These are phyloP conservation scores for Acleris cristana DNA, from an alignment of 2,888 invertebrate genomes.

Conservation along the genomic window DNA sequence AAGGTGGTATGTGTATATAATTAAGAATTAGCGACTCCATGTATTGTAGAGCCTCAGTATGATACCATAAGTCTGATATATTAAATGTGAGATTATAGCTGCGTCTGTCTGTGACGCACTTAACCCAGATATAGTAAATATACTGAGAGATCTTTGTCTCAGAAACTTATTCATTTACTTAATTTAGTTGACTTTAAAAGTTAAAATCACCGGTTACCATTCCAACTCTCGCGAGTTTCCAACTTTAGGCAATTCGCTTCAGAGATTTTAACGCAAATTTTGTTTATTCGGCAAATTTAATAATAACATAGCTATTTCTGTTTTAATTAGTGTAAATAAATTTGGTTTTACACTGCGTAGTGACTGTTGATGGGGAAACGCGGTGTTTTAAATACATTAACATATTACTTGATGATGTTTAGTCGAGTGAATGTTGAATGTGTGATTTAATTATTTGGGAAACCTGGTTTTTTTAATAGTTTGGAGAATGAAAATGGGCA, in stretches of 20 bases:
- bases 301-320: constrained; percentile 7
- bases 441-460: too few relatives aligned
- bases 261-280: constrained; percentile 12
- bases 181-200: constrained; percentile 15
- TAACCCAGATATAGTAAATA: background rate
- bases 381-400: too few relatives aligned
- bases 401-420: too few relatives aligned
- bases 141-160: constrained; percentile 2
- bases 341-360: constrained; percentile 1
- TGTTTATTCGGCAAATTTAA: constrained; percentile 18
- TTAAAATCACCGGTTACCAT: constrained; percentile 17
- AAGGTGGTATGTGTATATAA: too few relatives aligned
- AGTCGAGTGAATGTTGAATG: too few relatives aligned
- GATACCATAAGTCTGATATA: too few relatives aligned
- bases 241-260: constrained; percentile 10
- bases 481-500: too few relatives aligned
- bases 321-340: constrained; percentile 11
- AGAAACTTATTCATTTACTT: constrained; percentile 1
- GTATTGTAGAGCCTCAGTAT: too few relatives aligned
- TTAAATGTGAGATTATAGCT: too few relatives aligned
- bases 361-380: too few relatives aligned
- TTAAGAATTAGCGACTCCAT: too few relatives aligned
- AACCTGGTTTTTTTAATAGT: too few relatives aligned
- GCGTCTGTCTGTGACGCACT: background rate
- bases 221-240: constrained; percentile 1